A percentile compares a stretch with the other conserved stretches of the same genome.
Conservation (phyloP, 2,113 vertebrate species). For the Ictalurus punctatus region DNA sequence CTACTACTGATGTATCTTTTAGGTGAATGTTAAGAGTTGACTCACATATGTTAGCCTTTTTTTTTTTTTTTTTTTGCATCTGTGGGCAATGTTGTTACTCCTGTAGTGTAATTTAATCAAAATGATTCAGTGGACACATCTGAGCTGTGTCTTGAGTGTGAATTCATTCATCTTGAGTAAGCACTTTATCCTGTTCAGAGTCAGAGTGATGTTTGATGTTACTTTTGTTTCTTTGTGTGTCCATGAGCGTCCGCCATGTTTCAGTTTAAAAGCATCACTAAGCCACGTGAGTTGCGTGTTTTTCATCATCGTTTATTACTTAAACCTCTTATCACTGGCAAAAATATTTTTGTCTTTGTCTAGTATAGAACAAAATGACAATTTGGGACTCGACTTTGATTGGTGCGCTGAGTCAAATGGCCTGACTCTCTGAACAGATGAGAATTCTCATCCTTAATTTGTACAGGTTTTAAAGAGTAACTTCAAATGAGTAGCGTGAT, state of each 20-base stretch:
- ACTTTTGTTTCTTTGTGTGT: no score
- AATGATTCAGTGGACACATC: not conserved
- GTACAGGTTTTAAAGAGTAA: not conserved
- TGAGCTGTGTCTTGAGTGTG: not conserved
- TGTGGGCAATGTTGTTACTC: not conserved
- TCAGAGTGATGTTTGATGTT: no score
- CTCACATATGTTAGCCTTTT: not conserved
- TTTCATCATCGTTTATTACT: not conserved
- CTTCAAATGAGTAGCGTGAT: not conserved
- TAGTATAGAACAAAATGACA: not conserved
- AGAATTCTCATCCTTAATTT: not conserved
- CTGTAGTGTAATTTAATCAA: not conserved
- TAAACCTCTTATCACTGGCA: not conserved
- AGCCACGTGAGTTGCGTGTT: not conserved
- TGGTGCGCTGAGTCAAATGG: not conserved
- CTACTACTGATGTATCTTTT: not conserved
- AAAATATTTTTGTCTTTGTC: not conserved
- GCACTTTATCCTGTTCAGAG: not conserved
- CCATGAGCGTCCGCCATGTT: not conserved
- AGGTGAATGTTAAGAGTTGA: not conserved
- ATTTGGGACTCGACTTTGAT: not conserved
- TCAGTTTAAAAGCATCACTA: not conserved
- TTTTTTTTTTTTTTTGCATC: not conserved
- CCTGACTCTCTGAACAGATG: not conserved
- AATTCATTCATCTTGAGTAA: not conserved